These are phyloP conservation scores for Scarus forsteni DNA, from an alignment of 2,797 vertebrate genomes.

Conservation along the genomic window DNA sequence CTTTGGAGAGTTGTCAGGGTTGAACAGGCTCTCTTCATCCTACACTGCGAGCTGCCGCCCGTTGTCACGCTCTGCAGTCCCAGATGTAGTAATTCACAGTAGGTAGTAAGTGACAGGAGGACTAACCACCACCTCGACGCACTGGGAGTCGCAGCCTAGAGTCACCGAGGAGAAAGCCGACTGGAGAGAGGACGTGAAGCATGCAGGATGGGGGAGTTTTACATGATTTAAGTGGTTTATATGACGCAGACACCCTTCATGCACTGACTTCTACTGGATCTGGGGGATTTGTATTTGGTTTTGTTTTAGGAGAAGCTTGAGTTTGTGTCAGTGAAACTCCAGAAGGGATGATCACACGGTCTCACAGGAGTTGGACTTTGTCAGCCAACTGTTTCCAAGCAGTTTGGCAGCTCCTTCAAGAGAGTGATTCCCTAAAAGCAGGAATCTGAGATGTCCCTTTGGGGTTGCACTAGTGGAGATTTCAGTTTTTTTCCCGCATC, in stretches of 20 bases:
- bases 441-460: neutral
- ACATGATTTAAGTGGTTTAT: neutral
- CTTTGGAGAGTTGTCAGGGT: slow-evolving; percentile 42
- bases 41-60: slow-evolving; percentile 42
- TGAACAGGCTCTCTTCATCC: slow-evolving; percentile 42
- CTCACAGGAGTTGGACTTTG: neutral
- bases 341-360: neutral
- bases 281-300: neutral
- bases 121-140: slow-evolving; percentile 23
- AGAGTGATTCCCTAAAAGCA: neutral
- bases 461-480: neutral
- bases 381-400: neutral
- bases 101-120: slow-evolving; percentile 47
- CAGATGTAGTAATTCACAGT: slow-evolving; percentile 44
- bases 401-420: neutral
- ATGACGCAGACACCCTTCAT: neutral
- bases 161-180: neutral
- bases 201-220: neutral
- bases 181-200: neutral
- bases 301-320: neutral
- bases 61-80: slow-evolving; percentile 14
- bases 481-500: too few relatives aligned
- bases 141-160: slow-evolving; percentile 31
- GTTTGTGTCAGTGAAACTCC: neutral
- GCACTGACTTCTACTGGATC: neutral